Percentiles rank a stretch among this genome's conserved stretches.
Evolutionary conservation across 1,140 invertebrate species (phyloP).

Genomic region (Halictus rubicundus): DNA sequence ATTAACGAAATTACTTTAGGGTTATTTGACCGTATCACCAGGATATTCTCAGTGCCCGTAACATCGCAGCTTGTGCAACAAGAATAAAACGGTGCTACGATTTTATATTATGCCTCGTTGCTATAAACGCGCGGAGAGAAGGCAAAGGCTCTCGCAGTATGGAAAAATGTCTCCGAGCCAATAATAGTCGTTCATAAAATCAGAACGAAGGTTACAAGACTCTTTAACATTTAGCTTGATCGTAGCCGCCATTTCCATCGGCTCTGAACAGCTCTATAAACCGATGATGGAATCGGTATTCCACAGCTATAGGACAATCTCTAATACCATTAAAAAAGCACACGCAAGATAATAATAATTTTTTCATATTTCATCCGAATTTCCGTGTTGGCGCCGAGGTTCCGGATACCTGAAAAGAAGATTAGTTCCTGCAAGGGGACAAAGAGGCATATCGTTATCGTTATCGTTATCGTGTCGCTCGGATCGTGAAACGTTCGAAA

Average conservation of each 20-base stretch:
- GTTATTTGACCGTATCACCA: too few species aligned
- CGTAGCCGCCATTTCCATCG: neutral
- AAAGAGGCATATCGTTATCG: constrained; percentile 40
- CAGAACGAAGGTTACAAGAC: neutral
- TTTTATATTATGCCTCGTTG: too few species aligned
- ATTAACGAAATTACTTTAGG: too few species aligned
- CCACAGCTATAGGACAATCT: too few species aligned
- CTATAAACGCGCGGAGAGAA: neutral
- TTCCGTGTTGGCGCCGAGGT: constrained; percentile 9
- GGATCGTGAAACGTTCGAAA: neutral
- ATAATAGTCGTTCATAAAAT: neutral
- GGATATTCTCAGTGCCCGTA: too few species aligned
- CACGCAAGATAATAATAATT: too few species aligned
- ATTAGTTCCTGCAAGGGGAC: constrained; percentile 36
- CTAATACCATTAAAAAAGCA: too few species aligned
- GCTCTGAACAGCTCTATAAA: neutral
- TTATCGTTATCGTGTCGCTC: constrained; percentile 33
- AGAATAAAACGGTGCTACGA: too few species aligned
- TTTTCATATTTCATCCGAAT: neutral
- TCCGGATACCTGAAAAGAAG: constrained; percentile 34
- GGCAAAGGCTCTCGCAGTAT: too few species aligned
- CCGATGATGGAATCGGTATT: too few species aligned
- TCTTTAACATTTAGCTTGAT: neutral
- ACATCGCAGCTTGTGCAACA: too few species aligned
- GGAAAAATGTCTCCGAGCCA: neutral